Evolutionary conservation across 2,888 invertebrate species (phyloP), one percentile per base, ranked within the genome.

Genomic region (Mactromeris polynyma): DNA sequence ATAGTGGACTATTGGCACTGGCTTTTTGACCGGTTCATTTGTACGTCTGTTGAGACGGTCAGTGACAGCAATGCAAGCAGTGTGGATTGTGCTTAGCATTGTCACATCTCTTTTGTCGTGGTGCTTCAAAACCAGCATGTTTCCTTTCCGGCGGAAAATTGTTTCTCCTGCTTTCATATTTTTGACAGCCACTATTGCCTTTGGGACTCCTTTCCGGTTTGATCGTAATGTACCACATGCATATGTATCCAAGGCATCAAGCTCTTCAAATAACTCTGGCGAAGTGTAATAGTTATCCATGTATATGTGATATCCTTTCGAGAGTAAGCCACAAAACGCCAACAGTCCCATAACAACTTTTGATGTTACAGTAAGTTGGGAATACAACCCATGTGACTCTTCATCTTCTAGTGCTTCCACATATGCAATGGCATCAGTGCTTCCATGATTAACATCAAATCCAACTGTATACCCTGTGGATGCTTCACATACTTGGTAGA

Each of bases 241-340:
- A 40, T 84, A 86, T 1, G 87, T 90, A 7, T 86, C 58, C 2
- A 51, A 64, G 1, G 40, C 26, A 19, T 85, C 64, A 9, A 92
- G 77, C 11, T 88, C 88, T 2, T 51, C 31, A n/a, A 80, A 86
- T 14, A 91, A 42, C 69, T 89, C 84, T 26, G 87, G 87, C 31
- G 84, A 86, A 0, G 11, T 85, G 51, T 90, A 92, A 82, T 90
- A 92, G 51, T 92, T 92, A 78, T 92, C 90, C 54, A 90, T 19
- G 33, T 83, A 90, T 7, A 90, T 26, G 4, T 80, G 81, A 33
- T 91, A 80, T 4, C 87, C 88, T 81, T 91, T 88, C 3, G 36
- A 26, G n/a, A 91, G 64, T 1, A 82, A 73, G 4, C 84, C 90
- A 85, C 82, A 78, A 31, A 42, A 51, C 6, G 86, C 69, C 19